Evolutionary conservation across 2,113 vertebrate genomes (phyloP).

Genomic region (Hipposideros armiger): DNA sequence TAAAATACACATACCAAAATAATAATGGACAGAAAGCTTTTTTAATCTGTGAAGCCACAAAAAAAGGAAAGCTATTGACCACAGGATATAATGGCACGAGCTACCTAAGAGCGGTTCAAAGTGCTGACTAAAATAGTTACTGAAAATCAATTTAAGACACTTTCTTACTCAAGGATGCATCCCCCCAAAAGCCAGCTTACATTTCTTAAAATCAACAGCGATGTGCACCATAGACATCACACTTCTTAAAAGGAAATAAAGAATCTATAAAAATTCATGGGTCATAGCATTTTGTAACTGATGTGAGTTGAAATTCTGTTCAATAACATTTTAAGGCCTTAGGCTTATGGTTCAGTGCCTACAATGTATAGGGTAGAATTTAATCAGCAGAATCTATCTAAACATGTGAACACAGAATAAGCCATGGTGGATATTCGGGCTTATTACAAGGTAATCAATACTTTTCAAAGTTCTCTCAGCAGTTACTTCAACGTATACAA

Average conservation of each 20-base stretch:
- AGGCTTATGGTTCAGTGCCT: slow-evolving; percentile 10
- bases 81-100: slow-evolving; percentile 33
- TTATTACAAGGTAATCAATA: neutral
- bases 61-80: slow-evolving; percentile 52
- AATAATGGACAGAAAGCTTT: slow-evolving; percentile 52
- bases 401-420: slow-evolving; percentile 27
- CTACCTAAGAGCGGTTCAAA: slow-evolving; percentile 45
- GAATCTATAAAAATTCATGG: neutral
- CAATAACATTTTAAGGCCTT: slow-evolving; percentile 29
- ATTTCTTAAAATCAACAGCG: slow-evolving; percentile 65
- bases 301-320: slow-evolving; percentile 32
- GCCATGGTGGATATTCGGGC: neutral
- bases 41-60: slow-evolving; percentile 48
- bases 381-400: slow-evolving; percentile 34
- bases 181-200: slow-evolving; percentile 11
- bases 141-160: slow-evolving; percentile 72
- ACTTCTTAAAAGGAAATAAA: slow-evolving; percentile 59
- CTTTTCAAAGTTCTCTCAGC: slow-evolving; percentile 37
- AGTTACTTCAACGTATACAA: slow-evolving; percentile 19
- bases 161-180: slow-evolving; percentile 53
- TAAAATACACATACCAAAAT: slow-evolving; percentile 30
- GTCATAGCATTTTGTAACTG: slow-evolving; percentile 15
- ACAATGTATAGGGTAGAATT: neutral
- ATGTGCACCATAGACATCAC: neutral
- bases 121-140: slow-evolving; percentile 66